phyloP scores from a whole-genome alignment of 2,888 invertebrate species.

The Stenodema calcarata region DNA sequence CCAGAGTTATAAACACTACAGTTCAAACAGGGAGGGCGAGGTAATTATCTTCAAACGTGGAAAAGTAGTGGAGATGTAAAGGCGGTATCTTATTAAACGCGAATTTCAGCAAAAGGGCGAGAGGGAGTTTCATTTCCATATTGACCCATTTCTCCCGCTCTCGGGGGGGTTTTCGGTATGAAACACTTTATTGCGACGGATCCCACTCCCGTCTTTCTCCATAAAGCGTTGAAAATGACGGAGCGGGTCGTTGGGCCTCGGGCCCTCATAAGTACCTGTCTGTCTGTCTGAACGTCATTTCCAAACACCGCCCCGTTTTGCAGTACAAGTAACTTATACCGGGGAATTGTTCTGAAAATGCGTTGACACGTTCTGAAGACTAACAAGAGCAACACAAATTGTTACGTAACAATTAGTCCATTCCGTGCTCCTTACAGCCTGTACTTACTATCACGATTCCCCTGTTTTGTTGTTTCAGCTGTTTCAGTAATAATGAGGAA shows the following conservation, averaged over 20 bases:
- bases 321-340: no score
- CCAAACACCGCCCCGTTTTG: neutral
- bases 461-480: no score
- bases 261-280: neutral
- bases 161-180: neutral
- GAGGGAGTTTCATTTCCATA: neutral
- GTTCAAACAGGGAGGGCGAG: neutral
- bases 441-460: no score
- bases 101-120: neutral
- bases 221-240: neutral
- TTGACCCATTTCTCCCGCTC: neutral
- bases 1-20: neutral
- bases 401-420: no score
- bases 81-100: neutral
- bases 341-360: neutral
- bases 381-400: no score
- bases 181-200: neutral
- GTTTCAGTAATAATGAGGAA: no score
- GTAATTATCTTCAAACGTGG: conserved; percentile 2
- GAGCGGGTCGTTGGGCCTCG: neutral
- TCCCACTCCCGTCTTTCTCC: neutral
- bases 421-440: no score
- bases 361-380: no score
- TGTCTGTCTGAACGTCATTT: neutral
- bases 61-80: neutral